Percentiles rank a stretch among this genome's conserved stretches.
These are phyloP conservation scores for Jordanella pulchra DNA, from an alignment of 2,797 vertebrate species.

Conservation along the genomic window DNA sequence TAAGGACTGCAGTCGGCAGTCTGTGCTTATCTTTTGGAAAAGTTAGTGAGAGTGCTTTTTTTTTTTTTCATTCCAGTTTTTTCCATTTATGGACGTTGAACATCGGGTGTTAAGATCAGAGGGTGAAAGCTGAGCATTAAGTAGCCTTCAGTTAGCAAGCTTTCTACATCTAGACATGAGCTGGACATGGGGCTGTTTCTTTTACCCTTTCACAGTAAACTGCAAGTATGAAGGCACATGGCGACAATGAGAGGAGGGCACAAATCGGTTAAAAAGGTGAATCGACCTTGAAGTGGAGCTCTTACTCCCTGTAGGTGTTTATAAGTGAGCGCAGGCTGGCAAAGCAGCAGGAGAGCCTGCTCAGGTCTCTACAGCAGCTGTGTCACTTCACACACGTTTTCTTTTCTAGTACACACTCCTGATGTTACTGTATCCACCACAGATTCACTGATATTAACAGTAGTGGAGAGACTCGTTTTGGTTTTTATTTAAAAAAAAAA, in stretches of 20 bases:
- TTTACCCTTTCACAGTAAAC: not conserved
- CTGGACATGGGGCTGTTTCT: not conserved
- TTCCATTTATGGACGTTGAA: not conserved
- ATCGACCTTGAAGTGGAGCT: no score
- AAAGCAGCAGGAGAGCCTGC: not conserved
- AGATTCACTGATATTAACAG: no score
- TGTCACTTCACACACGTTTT: no score
- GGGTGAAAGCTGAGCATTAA: not conserved
- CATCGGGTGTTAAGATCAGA: not conserved
- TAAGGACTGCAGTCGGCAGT: not conserved
- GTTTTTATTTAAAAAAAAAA: no score
- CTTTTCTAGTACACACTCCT: no score
- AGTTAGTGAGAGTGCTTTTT: not conserved
- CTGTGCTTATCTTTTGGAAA: not conserved
- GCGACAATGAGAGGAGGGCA: not conserved
- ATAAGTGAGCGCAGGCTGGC: not conserved
- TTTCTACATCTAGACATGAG: not conserved
- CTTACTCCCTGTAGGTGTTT: not conserved
- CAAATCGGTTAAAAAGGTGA: no score
- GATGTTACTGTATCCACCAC: no score
- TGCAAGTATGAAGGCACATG: not conserved
- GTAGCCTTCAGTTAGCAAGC: no score
- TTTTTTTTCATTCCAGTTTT: not conserved
- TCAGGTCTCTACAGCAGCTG: not conserved
- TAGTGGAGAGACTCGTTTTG: no score